These are phyloP conservation scores for Polylopha cassiicola DNA, from an alignment of 2,888 invertebrate genomes.

Conservation along the genomic window DNA sequence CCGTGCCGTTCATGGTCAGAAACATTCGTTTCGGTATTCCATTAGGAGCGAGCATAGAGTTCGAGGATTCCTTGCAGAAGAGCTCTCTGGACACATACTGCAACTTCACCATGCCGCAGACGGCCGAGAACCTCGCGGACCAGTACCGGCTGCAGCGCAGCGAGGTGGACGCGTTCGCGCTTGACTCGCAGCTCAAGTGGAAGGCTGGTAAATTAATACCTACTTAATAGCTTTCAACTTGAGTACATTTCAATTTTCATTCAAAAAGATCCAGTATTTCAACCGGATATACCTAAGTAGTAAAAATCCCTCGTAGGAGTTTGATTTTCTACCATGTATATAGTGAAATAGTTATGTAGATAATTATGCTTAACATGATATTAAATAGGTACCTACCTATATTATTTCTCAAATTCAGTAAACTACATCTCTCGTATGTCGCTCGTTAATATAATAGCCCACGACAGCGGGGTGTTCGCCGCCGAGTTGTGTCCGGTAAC, in stretches of 20 bases:
- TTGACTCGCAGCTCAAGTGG: slow-evolving; percentile 92
- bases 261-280: too few species aligned
- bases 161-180: slow-evolving; percentile 90
- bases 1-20: slow-evolving; percentile 89
- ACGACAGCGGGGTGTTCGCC: slow-evolving; percentile 91
- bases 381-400: too few species aligned
- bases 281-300: too few species aligned
- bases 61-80: slow-evolving; percentile 86
- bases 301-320: too few species aligned
- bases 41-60: slow-evolving; percentile 83
- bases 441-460: slow-evolving; percentile 74
- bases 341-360: too few species aligned
- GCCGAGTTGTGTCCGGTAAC: slow-evolving; percentile 91
- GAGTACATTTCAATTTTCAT: background rate
- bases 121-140: slow-evolving; percentile 93
- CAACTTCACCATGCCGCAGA: slow-evolving; percentile 95
- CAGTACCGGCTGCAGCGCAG: slow-evolving; percentile 86
- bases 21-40: slow-evolving; percentile 90
- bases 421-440: background rate
- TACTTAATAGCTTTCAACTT: background rate
- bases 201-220: slow-evolving; percentile 80
- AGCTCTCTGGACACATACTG: slow-evolving; percentile 91
- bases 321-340: too few species aligned
- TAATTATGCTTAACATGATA: too few species aligned
- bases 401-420: too few species aligned